These are phyloP conservation scores for Scaptomyza caliginosa DNA, from an alignment of 2,888 invertebrate species.

Conservation along the genomic window DNA sequence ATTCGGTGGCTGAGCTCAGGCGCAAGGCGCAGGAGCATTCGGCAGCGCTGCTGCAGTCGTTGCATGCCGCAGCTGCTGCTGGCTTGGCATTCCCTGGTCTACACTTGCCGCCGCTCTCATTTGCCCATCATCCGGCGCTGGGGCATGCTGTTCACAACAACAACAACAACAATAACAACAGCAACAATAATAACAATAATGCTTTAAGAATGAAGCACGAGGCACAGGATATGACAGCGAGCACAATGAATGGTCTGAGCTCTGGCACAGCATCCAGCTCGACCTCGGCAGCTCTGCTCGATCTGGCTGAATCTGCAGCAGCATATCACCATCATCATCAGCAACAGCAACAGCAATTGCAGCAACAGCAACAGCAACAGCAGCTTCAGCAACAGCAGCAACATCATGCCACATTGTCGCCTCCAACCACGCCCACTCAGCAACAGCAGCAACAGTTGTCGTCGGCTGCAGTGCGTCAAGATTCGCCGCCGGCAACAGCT, in stretches of 20 bases:
- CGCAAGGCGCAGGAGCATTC: constrained; percentile 98
- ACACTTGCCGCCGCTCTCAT: constrained; percentile 84
- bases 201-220: constrained; percentile 78
- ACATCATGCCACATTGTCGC: constrained; percentile 71
- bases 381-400: constrained; percentile 61
- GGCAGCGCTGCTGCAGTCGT: constrained; percentile 91
- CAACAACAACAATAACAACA: constrained; percentile 68
- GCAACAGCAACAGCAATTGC: constrained; percentile 62
- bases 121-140: constrained; percentile 82
- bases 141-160: constrained; percentile 61
- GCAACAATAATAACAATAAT: constrained; percentile 79
- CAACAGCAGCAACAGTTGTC: constrained; percentile 34
- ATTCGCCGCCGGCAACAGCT: constrained; percentile 41
- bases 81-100: constrained; percentile 84
- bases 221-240: constrained; percentile 83
- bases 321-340: constrained; percentile 73
- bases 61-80: constrained; percentile 86
- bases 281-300: constrained; percentile 63
- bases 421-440: constrained; percentile 80
- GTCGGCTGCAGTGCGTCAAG: constrained; percentile 45
- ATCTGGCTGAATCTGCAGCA: constrained; percentile 66
- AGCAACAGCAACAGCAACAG: constrained; percentile 54
- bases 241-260: constrained; percentile 82
- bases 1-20: constrained; percentile 95
- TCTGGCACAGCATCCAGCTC: constrained; percentile 43